phyloP scores from a whole-genome alignment of 2,888 invertebrate species.

The Amphiduros pacificus region DNA sequence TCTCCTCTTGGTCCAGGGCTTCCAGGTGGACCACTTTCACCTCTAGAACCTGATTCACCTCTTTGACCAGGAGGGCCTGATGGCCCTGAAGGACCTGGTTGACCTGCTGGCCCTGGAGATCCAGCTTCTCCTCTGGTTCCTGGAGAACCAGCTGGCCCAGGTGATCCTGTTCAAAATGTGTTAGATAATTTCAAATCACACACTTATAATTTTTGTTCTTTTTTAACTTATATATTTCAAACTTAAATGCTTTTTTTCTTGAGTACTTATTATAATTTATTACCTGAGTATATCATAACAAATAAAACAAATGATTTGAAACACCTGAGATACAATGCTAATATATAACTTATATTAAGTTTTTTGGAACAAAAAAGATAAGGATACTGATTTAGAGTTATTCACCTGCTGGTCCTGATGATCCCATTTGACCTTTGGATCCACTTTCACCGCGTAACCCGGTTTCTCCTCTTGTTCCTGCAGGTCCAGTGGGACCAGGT shows the following conservation, averaged over 20 bases:
- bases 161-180: constrained; percentile 28
- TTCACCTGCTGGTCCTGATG: constrained; percentile 18
- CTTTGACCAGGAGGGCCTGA: constrained; percentile 18
- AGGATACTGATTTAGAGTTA: no score
- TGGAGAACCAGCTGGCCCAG: constrained; percentile 20
- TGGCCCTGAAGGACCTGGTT: constrained; percentile 1
- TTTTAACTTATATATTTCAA: no score
- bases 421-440: constrained; percentile 17
- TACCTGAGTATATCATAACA: no score
- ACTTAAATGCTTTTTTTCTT: no score
- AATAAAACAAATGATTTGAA: no score
- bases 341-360: no score
- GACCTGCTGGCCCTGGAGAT: constrained; percentile 18
- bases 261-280: no score
- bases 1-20: constrained; percentile 24
- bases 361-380: no score
- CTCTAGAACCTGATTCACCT: constrained; percentile 21
- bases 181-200: no score
- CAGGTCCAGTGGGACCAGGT: constrained; percentile 36
- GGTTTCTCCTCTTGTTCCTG: constrained; percentile 62
- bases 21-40: constrained; percentile 21
- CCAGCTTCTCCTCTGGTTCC: constrained; percentile 17
- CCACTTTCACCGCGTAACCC: constrained; percentile 38
- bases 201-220: no score
- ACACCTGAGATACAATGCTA: no score